Conservation (phyloP, 2,888 invertebrate species). For the Athetis lepigone region DNA sequence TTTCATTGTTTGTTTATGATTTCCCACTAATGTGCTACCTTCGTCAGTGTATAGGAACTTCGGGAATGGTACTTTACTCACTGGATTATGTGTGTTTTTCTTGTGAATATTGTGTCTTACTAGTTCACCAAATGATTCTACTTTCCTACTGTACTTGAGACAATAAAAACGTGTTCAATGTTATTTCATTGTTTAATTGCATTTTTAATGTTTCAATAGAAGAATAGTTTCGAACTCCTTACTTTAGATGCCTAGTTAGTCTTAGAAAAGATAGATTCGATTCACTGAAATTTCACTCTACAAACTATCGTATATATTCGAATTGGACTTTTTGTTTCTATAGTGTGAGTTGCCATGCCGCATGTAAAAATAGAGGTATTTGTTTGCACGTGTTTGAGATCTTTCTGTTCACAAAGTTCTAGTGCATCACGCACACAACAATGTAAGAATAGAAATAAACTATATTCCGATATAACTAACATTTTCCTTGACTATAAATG, state of each 20-base stretch:
- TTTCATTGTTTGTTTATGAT: slow-evolving; percentile 84
- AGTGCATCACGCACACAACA: slow-evolving; percentile 67
- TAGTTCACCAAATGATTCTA: slow-evolving; percentile 83
- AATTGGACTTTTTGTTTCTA: slow-evolving; percentile 74
- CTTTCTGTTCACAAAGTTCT: slow-evolving; percentile 70
- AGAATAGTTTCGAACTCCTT: slow-evolving; percentile 67
- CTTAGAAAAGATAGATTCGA: slow-evolving; percentile 80
- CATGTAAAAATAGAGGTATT: slow-evolving; percentile 84
- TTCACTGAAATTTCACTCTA: slow-evolving; percentile 81
- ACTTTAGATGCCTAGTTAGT: slow-evolving; percentile 72
- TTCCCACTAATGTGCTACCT: slow-evolving; percentile 85
- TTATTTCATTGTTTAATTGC: slow-evolving; percentile 79
- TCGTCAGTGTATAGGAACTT: slow-evolving; percentile 87
- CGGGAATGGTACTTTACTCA: slow-evolving; percentile 85
- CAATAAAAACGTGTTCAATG: slow-evolving; percentile 76
- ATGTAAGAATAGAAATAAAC: slow-evolving; percentile 54
- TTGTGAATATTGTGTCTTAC: slow-evolving; percentile 85
- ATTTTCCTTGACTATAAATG: slow-evolving; percentile 54
- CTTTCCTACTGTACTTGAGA: slow-evolving; percentile 83
- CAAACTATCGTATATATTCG: slow-evolving; percentile 75
- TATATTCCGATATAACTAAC: slow-evolving; percentile 49
- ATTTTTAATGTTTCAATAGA: slow-evolving; percentile 79
- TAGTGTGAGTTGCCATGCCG: slow-evolving; percentile 84
- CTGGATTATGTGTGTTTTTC: slow-evolving; percentile 87
- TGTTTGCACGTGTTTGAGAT: slow-evolving; percentile 84